Evolutionary conservation across 2,797 vertebrate genomes (phyloP).

Genomic region (Danio aesculapii): DNA sequence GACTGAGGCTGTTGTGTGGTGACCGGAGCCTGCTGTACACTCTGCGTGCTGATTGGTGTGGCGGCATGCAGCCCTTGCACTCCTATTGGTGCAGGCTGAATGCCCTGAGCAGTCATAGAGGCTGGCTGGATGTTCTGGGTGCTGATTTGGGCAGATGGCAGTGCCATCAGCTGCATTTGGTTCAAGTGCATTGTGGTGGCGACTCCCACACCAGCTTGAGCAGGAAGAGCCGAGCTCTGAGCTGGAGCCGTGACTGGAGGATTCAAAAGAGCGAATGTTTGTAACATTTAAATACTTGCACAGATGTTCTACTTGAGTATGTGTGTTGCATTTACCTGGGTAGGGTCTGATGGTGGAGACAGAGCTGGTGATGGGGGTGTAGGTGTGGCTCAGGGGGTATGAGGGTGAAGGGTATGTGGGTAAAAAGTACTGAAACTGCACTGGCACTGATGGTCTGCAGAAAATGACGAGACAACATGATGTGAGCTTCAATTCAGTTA

Average conservation of each 20-base stretch:
- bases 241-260: constrained; percentile 91
- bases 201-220: constrained; percentile 90
- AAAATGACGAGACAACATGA: neutral
- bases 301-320: neutral
- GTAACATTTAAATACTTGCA: neutral
- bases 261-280: neutral
- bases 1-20: constrained; percentile 80
- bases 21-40: constrained; percentile 88
- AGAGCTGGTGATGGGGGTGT: constrained; percentile 96
- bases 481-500: neutral
- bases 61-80: constrained; percentile 91
- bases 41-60: constrained; percentile 86
- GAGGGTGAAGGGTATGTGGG: constrained; percentile 91
- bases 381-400: constrained; percentile 93
- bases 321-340: constrained; percentile 81
- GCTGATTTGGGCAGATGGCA: constrained; percentile 91
- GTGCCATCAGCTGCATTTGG: constrained; percentile 97
- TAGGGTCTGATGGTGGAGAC: constrained; percentile 96
- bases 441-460: constrained; percentile 89
- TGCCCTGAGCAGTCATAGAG: constrained; percentile 88
- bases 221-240: constrained; percentile 90
- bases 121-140: constrained; percentile 93
- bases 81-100: constrained; percentile 90
- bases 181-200: constrained; percentile 96
- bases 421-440: constrained; percentile 97